These are phyloP conservation scores for Choloepus didactylus DNA, from an alignment of 2,797 vertebrate genomes.

Conservation along the genomic window DNA sequence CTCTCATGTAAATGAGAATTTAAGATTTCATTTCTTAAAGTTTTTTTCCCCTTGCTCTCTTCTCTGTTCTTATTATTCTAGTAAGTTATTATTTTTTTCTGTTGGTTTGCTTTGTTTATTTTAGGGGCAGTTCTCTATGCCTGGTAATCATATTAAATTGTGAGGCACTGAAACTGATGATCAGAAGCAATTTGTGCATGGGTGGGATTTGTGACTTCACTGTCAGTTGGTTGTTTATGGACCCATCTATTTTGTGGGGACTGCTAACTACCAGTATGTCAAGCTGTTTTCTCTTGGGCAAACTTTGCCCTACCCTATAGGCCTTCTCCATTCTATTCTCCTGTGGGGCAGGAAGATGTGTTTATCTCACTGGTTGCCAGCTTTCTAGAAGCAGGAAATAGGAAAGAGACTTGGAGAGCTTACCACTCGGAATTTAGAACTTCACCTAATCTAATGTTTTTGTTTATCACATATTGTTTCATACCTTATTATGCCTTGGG, in stretches of 20 bases:
- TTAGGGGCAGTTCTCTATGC: not conserved
- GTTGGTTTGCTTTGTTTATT: not conserved
- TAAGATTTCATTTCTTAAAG: not conserved
- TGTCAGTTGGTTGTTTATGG: not conserved
- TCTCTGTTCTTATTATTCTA: not conserved
- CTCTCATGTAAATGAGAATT: too few species aligned
- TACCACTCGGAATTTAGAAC: not conserved
- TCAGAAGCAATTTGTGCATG: not conserved
- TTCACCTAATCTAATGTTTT: too few species aligned
- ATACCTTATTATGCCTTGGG: fast-evolving
- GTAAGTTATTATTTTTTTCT: not conserved
- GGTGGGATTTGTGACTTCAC: not conserved
- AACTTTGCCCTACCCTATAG: too few species aligned
- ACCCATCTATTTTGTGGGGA: not conserved
- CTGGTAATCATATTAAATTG: not conserved
- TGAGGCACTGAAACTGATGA: not conserved
- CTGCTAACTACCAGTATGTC: too few species aligned
- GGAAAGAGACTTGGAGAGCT: not conserved
- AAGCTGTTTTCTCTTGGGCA: too few species aligned
- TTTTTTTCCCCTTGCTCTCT: not conserved
- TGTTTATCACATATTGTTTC: not conserved
- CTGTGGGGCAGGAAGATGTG: fast-evolving
- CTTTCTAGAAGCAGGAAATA: not conserved
- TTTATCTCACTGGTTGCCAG: too few species aligned
- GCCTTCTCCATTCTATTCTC: not conserved